Evolutionary conservation across 2,888 invertebrate species (phyloP).

Genomic region (Zelleria hepariella): DNA sequence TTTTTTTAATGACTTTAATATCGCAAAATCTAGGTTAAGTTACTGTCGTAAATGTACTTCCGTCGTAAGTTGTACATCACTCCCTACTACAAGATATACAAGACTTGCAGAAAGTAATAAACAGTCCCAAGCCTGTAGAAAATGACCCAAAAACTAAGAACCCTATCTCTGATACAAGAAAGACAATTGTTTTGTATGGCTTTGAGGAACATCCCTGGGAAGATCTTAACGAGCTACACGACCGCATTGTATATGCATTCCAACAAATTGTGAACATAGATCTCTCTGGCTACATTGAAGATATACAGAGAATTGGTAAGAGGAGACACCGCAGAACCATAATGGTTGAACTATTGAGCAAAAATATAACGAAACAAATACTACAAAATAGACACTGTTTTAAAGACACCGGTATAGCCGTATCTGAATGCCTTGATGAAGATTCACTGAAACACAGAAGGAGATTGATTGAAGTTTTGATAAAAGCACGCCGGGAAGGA

Average conservation of each 20-base stretch:
- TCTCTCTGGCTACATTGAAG: not conserved
- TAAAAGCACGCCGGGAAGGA: not conserved
- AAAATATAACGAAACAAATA: not conserved
- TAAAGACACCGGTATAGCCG: not conserved
- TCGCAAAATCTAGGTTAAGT: too few relatives aligned
- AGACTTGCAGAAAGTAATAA: not conserved
- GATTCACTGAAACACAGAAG: not conserved
- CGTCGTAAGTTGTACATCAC: too few relatives aligned
- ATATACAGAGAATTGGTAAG: not conserved
- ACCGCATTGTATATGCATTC: not conserved
- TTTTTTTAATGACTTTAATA: too few relatives aligned
- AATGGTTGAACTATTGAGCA: not conserved
- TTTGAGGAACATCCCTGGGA: not conserved
- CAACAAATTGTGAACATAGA: not conserved
- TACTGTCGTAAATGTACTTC: too few relatives aligned
- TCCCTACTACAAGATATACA: not conserved
- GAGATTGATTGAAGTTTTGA: not conserved
- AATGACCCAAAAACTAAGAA: not conserved
- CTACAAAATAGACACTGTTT: not conserved
- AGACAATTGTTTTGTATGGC: not conserved
- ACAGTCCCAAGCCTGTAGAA: not conserved
- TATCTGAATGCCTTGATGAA: not conserved
- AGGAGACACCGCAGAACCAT: not conserved
- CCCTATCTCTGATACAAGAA: not conserved
- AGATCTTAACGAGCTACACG: not conserved